Conservation (phyloP, 2,888 invertebrate species). For the Oscheius sp. region DNA sequence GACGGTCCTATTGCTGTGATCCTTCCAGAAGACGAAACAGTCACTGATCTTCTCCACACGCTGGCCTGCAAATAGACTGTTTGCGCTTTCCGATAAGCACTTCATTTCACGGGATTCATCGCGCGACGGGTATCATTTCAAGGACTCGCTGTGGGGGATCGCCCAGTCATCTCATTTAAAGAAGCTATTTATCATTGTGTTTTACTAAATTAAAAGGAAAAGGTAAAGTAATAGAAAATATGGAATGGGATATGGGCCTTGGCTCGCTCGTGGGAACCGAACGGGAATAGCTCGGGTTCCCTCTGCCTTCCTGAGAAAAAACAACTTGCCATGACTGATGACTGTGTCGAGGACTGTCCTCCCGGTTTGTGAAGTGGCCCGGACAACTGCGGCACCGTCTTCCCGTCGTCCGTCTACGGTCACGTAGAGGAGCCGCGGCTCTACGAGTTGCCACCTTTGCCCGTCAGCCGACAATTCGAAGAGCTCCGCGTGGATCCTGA, state of each 20-base stretch:
- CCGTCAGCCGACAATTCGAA: conserved; percentile 39
- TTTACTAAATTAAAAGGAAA: too few species aligned
- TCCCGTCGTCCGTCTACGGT: conserved; percentile 10
- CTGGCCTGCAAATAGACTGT: conserved; percentile 35
- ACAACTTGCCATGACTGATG: conserved; percentile 32
- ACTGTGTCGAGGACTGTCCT: conserved; percentile 32
- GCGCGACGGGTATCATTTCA: conserved; percentile 22
- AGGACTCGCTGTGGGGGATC: conserved; percentile 20
- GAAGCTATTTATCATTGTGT: too few species aligned
- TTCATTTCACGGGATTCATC: conserved; percentile 23
- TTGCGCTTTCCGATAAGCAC: conserved; percentile 26
- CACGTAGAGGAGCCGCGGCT: conserved; percentile 38
- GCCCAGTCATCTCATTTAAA: not conserved
- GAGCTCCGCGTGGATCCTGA: conserved; percentile 41
- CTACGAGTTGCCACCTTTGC: conserved; percentile 35
- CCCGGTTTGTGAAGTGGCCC: conserved; percentile 34
- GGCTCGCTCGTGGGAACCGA: too few species aligned
- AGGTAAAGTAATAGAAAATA: not conserved
- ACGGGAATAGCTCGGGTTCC: not conserved
- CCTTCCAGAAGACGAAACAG: conserved; percentile 43
- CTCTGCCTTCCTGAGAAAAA: not conserved
- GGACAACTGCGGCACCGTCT: conserved; percentile 22
- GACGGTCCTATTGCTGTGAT: conserved; percentile 46
- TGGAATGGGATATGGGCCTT: too few species aligned
- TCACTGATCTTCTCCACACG: conserved; percentile 40